Percentiles rank a stretch among this genome's conserved stretches.
Conservation (phyloP, 2,113 vertebrate species). For the Eupsittula cactorum region DNA sequence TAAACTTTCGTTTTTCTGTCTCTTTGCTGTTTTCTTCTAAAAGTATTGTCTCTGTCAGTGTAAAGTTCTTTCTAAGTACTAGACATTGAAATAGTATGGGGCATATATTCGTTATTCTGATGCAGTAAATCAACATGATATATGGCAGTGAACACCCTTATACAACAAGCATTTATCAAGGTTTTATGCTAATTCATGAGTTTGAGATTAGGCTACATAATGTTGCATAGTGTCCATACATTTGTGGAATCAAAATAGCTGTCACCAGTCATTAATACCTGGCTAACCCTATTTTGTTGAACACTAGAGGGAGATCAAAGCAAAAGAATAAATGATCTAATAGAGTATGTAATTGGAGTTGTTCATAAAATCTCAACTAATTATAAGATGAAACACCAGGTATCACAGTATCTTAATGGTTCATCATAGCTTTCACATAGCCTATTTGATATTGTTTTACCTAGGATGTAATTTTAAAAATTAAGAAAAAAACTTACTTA, state of each 20-base stretch:
- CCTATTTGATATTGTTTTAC: neutral
- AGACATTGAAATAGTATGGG: neutral
- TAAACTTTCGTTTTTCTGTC: fast-evolving
- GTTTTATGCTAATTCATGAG: neutral
- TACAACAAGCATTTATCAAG: neutral
- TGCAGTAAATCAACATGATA: neutral
- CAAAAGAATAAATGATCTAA: slow-evolving; percentile 38
- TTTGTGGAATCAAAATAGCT: neutral
- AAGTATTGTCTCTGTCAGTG: neutral
- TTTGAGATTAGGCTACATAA: neutral
- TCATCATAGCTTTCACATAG: neutral
- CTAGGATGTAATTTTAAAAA: neutral
- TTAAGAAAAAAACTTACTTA: neutral
- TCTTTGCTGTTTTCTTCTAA: neutral
- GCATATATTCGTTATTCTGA: neutral
- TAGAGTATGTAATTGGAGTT: neutral
- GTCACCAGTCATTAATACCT: neutral
- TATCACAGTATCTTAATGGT: neutral
- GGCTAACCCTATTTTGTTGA: neutral
- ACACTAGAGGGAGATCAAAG: slow-evolving; percentile 68
- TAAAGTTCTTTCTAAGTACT: neutral
- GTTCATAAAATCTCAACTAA: neutral
- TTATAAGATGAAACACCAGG: neutral
- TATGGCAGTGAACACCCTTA: neutral
- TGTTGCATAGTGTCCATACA: neutral